A percentile compares a stretch with the other conserved stretches of the same genome.
phyloP scores from a whole-genome alignment of 2,797 vertebrate species.

The Clarias laeviceps region DNA sequence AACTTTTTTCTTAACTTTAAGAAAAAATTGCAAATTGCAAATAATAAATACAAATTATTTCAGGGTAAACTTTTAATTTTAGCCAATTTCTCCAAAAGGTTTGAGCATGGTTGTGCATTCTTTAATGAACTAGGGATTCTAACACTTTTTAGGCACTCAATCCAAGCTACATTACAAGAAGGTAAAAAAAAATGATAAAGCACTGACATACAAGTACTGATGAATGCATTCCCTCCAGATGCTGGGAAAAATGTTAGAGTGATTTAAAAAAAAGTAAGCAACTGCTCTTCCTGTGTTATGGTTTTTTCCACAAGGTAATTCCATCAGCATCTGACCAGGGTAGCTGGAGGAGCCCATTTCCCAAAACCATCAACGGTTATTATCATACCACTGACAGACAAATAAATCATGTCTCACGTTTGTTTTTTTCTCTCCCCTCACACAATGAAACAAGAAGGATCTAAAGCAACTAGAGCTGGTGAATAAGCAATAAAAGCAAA shows the following conservation, averaged over 20 bases:
- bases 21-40: not conserved
- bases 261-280: conserved; percentile 2
- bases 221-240: not conserved
- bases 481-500: conserved; percentile 43
- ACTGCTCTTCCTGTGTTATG: conserved; percentile 9
- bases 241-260: not conserved
- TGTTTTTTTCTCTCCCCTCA: conserved; percentile 31
- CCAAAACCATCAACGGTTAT: conserved; percentile 55
- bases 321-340: conserved; percentile 39
- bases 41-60: not conserved
- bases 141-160: not conserved
- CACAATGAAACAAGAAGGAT: conserved; percentile 24
- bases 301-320: conserved; percentile 34
- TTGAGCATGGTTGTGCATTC: not conserved
- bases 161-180: not conserved
- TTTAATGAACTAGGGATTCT: not conserved
- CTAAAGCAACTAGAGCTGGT: conserved; percentile 24
- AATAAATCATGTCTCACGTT: conserved; percentile 50
- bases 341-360: conserved; percentile 31
- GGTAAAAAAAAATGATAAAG: not conserved
- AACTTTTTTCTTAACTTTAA: too few relatives aligned
- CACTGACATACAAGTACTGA: not conserved
- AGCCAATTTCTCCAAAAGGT: not conserved
- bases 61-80: not conserved
- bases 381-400: conserved; percentile 53